Evolutionary conservation across 2,113 vertebrate species (phyloP).

Genomic region (Thinocorus orbignyianus): DNA sequence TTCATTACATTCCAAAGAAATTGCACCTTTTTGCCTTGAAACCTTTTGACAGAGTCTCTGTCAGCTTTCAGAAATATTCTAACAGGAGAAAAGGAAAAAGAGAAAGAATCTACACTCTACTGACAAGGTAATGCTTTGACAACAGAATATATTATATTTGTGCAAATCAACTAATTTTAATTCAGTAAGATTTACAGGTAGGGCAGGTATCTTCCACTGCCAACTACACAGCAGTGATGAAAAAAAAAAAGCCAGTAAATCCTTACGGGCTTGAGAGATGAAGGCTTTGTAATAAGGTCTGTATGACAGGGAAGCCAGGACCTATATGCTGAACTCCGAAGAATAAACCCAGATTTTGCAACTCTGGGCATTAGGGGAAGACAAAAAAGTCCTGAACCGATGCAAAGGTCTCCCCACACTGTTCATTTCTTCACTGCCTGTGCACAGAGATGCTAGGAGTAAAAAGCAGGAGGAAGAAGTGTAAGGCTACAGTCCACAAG

Average conservation of each 20-base stretch:
- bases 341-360: background rate
- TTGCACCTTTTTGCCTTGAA: background rate
- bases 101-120: background rate
- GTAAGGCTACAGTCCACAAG: background rate
- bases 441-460: background rate
- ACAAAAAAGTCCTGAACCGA: background rate
- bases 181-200: background rate
- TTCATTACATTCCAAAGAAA: background rate
- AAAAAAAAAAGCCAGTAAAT: background rate
- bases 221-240: background rate
- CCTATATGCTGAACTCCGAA: background rate
- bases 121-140: background rate
- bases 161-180: background rate
- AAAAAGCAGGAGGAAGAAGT: too few species aligned
- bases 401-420: background rate
- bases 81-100: background rate
- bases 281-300: background rate
- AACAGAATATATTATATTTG: background rate
- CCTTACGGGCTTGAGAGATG: background rate
- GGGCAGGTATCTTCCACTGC: background rate
- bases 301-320: background rate
- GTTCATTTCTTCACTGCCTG: background rate
- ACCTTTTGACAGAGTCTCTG: background rate
- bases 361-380: background rate
- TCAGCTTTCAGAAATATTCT: constrained; percentile 28